phyloP scores from a whole-genome alignment of 2,888 invertebrate genomes.

The Ormyrus labotus region DNA sequence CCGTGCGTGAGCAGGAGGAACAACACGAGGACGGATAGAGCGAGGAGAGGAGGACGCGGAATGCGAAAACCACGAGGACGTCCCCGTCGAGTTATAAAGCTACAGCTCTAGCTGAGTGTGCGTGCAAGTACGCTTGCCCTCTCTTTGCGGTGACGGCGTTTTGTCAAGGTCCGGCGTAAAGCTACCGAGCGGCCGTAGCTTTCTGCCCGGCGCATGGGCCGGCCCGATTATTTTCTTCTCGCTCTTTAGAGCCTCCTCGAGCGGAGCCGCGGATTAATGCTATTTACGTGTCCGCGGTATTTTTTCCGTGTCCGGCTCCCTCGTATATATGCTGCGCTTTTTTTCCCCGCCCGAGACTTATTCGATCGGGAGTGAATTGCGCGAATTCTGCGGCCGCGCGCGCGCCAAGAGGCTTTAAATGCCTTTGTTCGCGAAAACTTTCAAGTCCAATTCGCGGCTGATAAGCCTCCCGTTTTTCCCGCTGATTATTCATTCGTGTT shows the following conservation, averaged over 20 bases:
- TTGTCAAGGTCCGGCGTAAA: conserved; percentile 55
- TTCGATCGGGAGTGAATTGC: conserved; percentile 19
- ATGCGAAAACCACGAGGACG: background rate
- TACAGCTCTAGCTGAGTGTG: conserved; percentile 32
- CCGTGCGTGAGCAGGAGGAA: conserved; percentile 1
- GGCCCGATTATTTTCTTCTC: conserved; percentile 2
- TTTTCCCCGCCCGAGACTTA: background rate
- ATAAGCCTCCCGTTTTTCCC: background rate
- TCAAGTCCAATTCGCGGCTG: background rate
- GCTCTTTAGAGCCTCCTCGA: background rate
- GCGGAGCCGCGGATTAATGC: conserved; percentile 16
- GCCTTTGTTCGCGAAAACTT: conserved; percentile 8
- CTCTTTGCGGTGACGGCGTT: conserved; percentile 58
- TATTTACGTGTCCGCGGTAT: conserved; percentile 24
- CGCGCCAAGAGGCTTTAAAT: background rate
- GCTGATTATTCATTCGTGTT: too few species aligned
- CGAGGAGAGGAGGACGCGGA: conserved; percentile 54
- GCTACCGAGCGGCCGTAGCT: conserved; percentile 9
- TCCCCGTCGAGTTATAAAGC: conserved; percentile 42
- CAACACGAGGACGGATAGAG: conserved; percentile 40
- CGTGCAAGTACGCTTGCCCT: conserved; percentile 50
- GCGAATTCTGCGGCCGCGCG: conserved; percentile 17
- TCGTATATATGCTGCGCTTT: background rate
- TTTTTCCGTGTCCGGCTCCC: background rate
- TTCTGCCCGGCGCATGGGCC: background rate